Base-by-base conservation (phyloP, 2,888 invertebrate species). In the Chloroclysta siterata region DNA sequence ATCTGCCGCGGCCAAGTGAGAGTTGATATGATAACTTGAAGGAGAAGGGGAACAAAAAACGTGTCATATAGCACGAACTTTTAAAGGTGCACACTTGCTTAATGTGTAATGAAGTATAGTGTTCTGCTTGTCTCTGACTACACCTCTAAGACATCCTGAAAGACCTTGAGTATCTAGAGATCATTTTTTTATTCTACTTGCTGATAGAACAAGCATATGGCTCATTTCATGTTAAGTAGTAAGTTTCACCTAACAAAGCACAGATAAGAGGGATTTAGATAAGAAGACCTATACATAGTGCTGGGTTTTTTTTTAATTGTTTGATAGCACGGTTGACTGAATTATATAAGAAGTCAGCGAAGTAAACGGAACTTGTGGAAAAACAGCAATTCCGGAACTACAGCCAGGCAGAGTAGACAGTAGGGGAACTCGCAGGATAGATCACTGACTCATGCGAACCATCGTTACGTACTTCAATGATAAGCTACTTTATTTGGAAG, bases 1-100 rank as follows among this genome's bases (percentile, higher is more conserved):
- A 61, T 56, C 51, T 51, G 29, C 60, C 14, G 15, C 60, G 29
- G 60, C 47, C 15, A 41, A 48, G 53, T 48, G 42, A 55, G 51
- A 55, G 55, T 28, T 28, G 55, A 29, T 44, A 39, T 28, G 55
- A 29, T 44, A 39, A 39, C 36, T 39, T 39, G 36, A 50, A 29
- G 36, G 33, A 42, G 58, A 52, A 52, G 50, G 60, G 33, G 50
- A 22, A 48, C 17, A 3, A 29, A 53, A 41, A 41, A 56, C 14
- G 8, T 3, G 10, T 59, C 47, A 39, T 47, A 29, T 36, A n/a
- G 11, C 36, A 44, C 13, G 44, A 15, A 28, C 47, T 53, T 41
- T 46, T 15, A 53, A 33, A 41, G 53, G 33, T 52, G 13, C 28
- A 44, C 15, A 15, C 7, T 14, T 15, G 2, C 6, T 0, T 5